These are phyloP conservation scores for Pyxicephalus adspersus DNA, from an alignment of 2,113 vertebrate species.

Conservation along the genomic window DNA sequence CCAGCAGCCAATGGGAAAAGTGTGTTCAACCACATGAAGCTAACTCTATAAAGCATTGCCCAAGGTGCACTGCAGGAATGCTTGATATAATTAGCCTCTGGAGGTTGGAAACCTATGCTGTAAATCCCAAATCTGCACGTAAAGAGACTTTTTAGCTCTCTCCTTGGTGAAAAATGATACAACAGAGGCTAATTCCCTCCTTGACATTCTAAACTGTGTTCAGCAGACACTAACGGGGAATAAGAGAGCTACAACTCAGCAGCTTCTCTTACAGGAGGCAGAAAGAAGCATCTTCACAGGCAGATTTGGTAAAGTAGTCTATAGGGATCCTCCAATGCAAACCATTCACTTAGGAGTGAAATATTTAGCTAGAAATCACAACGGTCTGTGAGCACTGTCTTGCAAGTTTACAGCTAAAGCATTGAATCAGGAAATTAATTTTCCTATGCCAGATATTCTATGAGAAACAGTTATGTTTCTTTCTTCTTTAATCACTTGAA, in stretches of 20 bases:
- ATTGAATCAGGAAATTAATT: conserved; percentile 30
- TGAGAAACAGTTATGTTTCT: conserved; percentile 3
- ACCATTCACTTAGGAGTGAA: conserved; percentile 71
- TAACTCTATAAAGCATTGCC: conserved; percentile 69
- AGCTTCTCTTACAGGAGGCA: conserved; percentile 59
- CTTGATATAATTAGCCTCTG: conserved; percentile 72
- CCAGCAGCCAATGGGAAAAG: conserved; percentile 65
- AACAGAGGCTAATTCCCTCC: conserved; percentile 58
- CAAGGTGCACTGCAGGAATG: conserved; percentile 65
- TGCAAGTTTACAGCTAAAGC: conserved; percentile 66
- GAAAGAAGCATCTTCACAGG: conserved; percentile 57
- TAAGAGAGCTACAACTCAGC: conserved; percentile 58
- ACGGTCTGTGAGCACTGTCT: conserved; percentile 63
- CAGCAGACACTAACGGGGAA: conserved; percentile 50
- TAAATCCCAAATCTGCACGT: conserved; percentile 63
- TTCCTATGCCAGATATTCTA: not conserved
- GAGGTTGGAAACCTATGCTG: conserved; percentile 65
- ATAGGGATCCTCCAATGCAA: conserved; percentile 62
- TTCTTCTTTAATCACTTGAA: too few species aligned
- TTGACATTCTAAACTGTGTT: conserved; percentile 63
- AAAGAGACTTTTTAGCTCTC: conserved; percentile 60
- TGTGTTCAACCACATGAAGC: conserved; percentile 65
- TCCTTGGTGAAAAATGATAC: conserved; percentile 65
- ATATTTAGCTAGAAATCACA: conserved; percentile 73
- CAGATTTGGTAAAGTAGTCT: conserved; percentile 63